Conservation (phyloP, 2,113 vertebrate species). For the Propithecus coquereli region DNA sequence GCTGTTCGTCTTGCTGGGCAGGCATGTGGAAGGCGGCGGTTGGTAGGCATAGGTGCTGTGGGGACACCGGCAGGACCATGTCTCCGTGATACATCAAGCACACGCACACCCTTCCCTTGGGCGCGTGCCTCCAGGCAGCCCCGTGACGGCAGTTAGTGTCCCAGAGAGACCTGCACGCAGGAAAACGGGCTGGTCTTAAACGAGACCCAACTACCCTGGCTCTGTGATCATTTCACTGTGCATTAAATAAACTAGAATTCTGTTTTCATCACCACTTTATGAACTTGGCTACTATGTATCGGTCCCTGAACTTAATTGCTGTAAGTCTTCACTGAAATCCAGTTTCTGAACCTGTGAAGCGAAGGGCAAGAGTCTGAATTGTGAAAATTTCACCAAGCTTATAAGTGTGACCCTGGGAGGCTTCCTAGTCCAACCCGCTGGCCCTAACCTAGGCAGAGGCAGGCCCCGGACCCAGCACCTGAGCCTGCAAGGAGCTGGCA, state of each 20-base stretch:
- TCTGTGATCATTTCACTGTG: neutral
- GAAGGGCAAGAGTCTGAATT: neutral
- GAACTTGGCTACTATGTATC: neutral
- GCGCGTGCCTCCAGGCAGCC: neutral
- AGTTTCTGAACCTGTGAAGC: neutral
- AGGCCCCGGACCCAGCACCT: accelerated
- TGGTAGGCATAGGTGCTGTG: accelerated
- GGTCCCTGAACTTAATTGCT: accelerated
- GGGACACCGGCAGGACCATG: neutral
- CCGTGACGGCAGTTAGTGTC: neutral
- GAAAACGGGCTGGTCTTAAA: no score
- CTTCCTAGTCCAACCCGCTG: accelerated
- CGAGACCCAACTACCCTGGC: accelerated
- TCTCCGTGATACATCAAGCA: neutral
- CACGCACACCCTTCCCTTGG: accelerated
- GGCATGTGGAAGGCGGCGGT: neutral
- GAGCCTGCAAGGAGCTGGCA: accelerated
- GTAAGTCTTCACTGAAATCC: accelerated
- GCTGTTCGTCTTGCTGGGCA: neutral
- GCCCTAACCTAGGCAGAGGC: neutral
- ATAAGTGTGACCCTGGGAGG: neutral
- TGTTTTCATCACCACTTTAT: no score
- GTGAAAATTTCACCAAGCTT: accelerated
- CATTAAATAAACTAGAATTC: no score
- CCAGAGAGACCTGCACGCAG: neutral